A percentile compares a stretch with the other conserved stretches of the same genome.
These are phyloP conservation scores for Drosophila novamexicana DNA, from an alignment of 1,140 invertebrate genomes.

Conservation along the genomic window DNA sequence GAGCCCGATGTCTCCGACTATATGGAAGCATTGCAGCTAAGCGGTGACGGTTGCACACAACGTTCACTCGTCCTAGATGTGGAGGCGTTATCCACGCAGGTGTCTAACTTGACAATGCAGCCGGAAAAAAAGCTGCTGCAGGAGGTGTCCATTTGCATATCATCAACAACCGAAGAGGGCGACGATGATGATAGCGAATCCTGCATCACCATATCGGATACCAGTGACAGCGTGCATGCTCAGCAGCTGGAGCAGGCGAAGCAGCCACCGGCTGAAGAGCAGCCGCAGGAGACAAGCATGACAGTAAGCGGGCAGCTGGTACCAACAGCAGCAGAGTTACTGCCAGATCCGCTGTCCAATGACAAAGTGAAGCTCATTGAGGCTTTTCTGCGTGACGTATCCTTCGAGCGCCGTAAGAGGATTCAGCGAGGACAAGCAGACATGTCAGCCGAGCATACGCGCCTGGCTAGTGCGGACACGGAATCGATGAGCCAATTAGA, in stretches of 20 bases:
- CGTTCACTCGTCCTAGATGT: constrained; percentile 17
- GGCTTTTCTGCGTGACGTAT: constrained; percentile 75
- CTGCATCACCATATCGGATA: constrained; percentile 73
- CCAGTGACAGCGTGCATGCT: constrained; percentile 50
- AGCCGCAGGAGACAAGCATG: constrained; percentile 45
- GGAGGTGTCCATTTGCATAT: constrained; percentile 63
- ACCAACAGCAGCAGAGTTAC: neutral
- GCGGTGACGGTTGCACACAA: constrained; percentile 55
- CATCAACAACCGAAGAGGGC: constrained; percentile 61
- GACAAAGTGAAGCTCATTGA: constrained; percentile 64
- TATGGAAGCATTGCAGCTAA: constrained; percentile 73
- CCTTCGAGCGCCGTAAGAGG: constrained; percentile 47
- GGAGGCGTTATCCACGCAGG: constrained; percentile 43
- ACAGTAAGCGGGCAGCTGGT: constrained; percentile 33
- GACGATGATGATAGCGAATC: constrained; percentile 36
- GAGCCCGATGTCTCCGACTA: constrained; percentile 51
- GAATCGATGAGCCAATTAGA: constrained; percentile 68
- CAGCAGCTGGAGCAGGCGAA: constrained; percentile 1
- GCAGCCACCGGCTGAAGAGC: neutral
- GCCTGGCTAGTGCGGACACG: constrained; percentile 68
- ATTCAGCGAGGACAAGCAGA: constrained; percentile 5
- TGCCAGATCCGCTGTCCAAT: constrained; percentile 26
- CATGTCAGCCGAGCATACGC: constrained; percentile 6
- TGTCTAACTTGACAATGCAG: constrained; percentile 58
- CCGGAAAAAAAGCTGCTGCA: neutral